Evolutionary conservation across 2,888 invertebrate genomes (phyloP), one percentile per base, ranked within the genome.

Genomic region (Aspidiotus rigidus): DNA sequence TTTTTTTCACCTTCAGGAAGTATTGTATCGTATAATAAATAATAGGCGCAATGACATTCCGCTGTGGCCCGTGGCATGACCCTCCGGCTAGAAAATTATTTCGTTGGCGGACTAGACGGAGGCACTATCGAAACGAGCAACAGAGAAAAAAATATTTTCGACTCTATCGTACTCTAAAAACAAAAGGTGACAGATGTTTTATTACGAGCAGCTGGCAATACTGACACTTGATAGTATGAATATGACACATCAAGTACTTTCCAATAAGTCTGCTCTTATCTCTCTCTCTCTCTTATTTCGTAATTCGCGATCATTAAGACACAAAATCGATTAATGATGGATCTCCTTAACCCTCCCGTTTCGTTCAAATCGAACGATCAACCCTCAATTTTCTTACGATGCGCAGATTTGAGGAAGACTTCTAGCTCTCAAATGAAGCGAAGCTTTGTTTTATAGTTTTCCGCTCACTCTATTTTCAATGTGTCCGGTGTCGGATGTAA

Each of bases 11-110:
- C 59, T 66, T 66, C 66, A 66, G 66, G 66, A 66, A 66, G 66
- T 66, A 66, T 66, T 66, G 66, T 64, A 64, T 64, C 64, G 64
- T 64, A 64, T 64, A 66, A 66, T 66, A 66, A 66, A 66, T 59
- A 66, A 66, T 66, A 66, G 66, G 57, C 44, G 66, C 49, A 59
- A 66, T 66, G 66, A 66, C 66, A 66, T 66, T 66, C 66, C 57
- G 59, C 66, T 66, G 59, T 66, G 66, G 66, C 66, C 66, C 66
- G 66, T 66, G 66, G 66, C 66, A 66, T 57, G 57, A 59, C 66
- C 57, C 42, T 59, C 57, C 11, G 13, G 10, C 40, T n/a, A 63
- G 11, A 28, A 63, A 63, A 44, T 17, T 53, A 28, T 56, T 41
- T 39, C 44, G 59, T 59, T 28, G 17, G 39, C 11, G 59, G 59